These are phyloP conservation scores for Oreochromis spilurus DNA, from an alignment of 2,113 vertebrate genomes.

Conservation along the genomic window DNA sequence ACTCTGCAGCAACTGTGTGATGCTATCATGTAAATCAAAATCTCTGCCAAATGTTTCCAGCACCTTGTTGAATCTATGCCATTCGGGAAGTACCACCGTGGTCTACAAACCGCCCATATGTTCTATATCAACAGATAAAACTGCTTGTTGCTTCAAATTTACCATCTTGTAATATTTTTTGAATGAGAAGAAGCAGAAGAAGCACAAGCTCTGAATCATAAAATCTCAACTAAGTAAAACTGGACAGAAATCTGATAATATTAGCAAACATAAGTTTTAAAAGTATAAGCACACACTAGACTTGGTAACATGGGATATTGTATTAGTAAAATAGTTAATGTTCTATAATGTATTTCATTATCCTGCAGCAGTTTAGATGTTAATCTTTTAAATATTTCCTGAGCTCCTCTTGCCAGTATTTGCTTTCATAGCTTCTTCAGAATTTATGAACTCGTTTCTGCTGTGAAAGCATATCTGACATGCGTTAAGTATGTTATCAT, in stretches of 20 bases:
- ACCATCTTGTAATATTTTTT: background rate
- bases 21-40: background rate
- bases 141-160: background rate
- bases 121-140: background rate
- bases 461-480: background rate
- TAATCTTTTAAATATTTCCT: background rate
- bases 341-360: background rate
- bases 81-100: background rate
- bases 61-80: background rate
- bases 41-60: background rate
- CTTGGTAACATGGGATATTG: background rate
- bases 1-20: background rate
- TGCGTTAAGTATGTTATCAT: background rate
- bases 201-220: background rate
- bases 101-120: accelerated
- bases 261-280: background rate
- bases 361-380: background rate
- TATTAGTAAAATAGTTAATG: background rate
- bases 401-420: background rate
- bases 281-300: background rate
- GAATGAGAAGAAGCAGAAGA: background rate
- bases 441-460: background rate
- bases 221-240: background rate
- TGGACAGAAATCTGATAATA: background rate
- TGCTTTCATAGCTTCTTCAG: background rate